phyloP scores from a whole-genome alignment of 2,113 vertebrate species.

The Paracanthobrama guichenoti region DNA sequence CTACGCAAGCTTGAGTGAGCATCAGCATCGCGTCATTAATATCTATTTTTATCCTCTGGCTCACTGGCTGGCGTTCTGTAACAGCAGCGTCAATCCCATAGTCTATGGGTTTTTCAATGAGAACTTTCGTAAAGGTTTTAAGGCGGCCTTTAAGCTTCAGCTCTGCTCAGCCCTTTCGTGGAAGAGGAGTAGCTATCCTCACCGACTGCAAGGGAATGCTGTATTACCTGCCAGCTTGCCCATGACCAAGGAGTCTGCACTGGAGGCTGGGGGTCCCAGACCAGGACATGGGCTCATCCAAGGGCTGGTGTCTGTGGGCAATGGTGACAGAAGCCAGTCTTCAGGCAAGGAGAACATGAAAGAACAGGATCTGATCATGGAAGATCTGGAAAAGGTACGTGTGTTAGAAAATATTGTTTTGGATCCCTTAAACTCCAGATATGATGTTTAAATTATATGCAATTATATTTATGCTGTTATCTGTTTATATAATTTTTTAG shows the following conservation, averaged over 20 bases:
- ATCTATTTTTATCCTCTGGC: conserved; percentile 89
- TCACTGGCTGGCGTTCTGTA: conserved; percentile 92
- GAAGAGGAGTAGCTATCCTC: conserved; percentile 64
- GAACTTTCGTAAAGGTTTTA: conserved; percentile 86
- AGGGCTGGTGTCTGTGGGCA: conserved; percentile 36
- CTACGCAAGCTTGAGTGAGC: conserved; percentile 79
- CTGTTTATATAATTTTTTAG: too few relatives aligned
- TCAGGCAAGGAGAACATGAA: conserved; percentile 61
- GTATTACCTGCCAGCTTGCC: conserved; percentile 65
- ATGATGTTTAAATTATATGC: not conserved
- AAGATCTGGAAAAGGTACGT: conserved; percentile 72
- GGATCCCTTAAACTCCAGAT: not conserved
- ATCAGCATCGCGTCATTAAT: conserved; percentile 80
- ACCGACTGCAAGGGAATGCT: conserved; percentile 67
- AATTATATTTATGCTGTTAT: too few relatives aligned
- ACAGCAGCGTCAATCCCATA: conserved; percentile 91
- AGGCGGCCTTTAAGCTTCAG: conserved; percentile 80
- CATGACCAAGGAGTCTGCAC: not conserved
- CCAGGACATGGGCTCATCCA: not conserved
- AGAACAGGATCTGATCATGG: conserved; percentile 75
- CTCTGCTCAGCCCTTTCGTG: conserved; percentile 70
- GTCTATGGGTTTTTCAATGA: conserved; percentile 91
- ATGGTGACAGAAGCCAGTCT: conserved; percentile 46
- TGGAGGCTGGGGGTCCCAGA: conserved; percentile 19
- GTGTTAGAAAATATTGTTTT: not conserved